A percentile compares a stretch with the other conserved stretches of the same genome.
These are phyloP conservation scores for Cichlasoma orientale DNA, from an alignment of 2,797 vertebrate species.

Conservation along the genomic window DNA sequence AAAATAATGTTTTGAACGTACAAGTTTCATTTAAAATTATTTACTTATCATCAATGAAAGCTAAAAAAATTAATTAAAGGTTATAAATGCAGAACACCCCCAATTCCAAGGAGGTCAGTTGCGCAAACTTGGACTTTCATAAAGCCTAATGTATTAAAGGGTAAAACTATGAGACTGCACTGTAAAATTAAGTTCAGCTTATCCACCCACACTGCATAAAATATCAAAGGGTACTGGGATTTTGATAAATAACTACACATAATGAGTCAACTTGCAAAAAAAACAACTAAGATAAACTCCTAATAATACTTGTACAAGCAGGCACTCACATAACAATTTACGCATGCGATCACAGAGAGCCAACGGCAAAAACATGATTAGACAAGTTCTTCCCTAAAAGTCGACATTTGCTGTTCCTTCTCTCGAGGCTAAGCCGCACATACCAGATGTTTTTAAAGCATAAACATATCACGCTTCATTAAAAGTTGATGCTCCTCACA, in stretches of 20 bases:
- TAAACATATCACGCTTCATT: slow-evolving; percentile 25
- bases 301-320: slow-evolving; percentile 15
- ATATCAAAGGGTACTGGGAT: slow-evolving; percentile 19
- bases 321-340: neutral
- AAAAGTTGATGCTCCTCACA: slow-evolving; percentile 3
- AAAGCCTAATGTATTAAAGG: slow-evolving; percentile 3
- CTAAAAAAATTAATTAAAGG: neutral
- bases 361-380: slow-evolving; percentile 40
- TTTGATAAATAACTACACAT: slow-evolving; percentile 26
- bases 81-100: neutral
- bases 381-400: slow-evolving; percentile 31
- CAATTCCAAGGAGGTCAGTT: neutral
- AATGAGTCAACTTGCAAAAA: slow-evolving; percentile 30
- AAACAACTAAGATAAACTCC: neutral
- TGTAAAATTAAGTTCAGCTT: neutral
- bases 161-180: slow-evolving; percentile 6
- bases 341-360: neutral
- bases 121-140: neutral
- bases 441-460: slow-evolving; percentile 18
- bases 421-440: slow-evolving; percentile 5
- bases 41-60: neutral
- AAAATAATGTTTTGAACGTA: neutral
- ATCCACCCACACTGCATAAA: neutral
- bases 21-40: neutral
- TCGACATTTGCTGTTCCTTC: slow-evolving; percentile 11